phyloP scores from a whole-genome alignment of 2,888 invertebrate genomes.

The Acronicta aceris region DNA sequence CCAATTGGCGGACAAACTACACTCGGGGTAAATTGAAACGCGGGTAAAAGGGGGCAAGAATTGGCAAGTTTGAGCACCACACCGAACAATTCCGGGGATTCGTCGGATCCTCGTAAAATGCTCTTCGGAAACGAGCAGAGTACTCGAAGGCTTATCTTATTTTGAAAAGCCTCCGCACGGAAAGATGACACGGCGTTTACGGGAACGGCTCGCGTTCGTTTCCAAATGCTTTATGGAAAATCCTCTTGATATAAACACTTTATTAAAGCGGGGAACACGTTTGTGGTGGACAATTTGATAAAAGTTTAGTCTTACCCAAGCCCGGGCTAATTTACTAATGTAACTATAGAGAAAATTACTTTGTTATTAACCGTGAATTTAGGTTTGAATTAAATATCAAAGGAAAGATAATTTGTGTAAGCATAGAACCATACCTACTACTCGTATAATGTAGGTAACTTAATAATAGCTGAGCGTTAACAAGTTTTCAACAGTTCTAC shows the following conservation, averaged over 20 bases:
- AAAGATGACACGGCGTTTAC: constrained; percentile 70
- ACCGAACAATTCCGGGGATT: constrained; percentile 73
- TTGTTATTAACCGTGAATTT: no score
- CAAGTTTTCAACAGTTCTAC: no score
- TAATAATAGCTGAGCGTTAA: no score
- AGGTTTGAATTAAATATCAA: no score
- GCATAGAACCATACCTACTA: no score
- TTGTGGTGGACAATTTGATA: no score
- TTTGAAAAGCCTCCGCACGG: constrained; percentile 67
- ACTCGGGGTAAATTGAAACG: constrained; percentile 81
- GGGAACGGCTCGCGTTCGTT: constrained; percentile 43
- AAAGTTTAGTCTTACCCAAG: no score
- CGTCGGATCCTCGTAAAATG: constrained; percentile 81
- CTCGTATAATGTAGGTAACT: no score
- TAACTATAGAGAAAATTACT: no score
- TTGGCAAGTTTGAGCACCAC: constrained; percentile 73
- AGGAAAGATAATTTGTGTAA: no score
- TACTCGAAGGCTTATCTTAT: constrained; percentile 74
- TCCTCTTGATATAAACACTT: constrained; percentile 61
- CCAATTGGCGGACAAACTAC: constrained; percentile 68
- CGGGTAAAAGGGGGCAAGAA: constrained; percentile 68
- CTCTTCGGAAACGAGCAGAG: constrained; percentile 68
- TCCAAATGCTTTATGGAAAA: constrained; percentile 64
- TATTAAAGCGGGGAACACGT: constrained; percentile 43
- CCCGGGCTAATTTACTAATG: no score